phyloP scores from a whole-genome alignment of 2,113 vertebrate species.

The Sinocyclocheilus maitianheensis region DNA sequence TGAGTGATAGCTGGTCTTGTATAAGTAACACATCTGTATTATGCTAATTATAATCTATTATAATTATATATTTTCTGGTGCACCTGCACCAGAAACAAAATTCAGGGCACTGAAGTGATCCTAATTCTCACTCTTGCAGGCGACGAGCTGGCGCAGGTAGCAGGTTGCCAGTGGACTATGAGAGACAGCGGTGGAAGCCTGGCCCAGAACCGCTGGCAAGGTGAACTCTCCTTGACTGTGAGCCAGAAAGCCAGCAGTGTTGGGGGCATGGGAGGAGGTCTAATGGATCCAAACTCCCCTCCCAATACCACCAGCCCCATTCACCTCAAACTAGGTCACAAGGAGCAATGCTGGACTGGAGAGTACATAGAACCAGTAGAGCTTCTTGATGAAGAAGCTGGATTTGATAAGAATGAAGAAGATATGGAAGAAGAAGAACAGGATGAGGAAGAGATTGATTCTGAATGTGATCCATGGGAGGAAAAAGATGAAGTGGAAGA shows the following conservation, averaged over 20 bases:
- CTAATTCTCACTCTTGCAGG: slow-evolving; percentile 57
- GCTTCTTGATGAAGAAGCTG: slow-evolving; percentile 55
- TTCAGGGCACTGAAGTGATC: background rate
- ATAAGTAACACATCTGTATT: background rate
- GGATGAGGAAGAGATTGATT: slow-evolving; percentile 66
- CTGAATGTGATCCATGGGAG: slow-evolving; percentile 55
- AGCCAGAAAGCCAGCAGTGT: slow-evolving; percentile 73
- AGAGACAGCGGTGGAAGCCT: slow-evolving; percentile 80
- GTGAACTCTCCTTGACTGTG: slow-evolving; percentile 77
- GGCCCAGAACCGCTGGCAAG: slow-evolving; percentile 81
- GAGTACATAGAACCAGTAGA: slow-evolving; percentile 69
- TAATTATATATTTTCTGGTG: too few relatives aligned
- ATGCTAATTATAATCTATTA: background rate
- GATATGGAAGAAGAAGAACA: slow-evolving; percentile 62
- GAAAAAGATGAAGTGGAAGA: slow-evolving; percentile 60
- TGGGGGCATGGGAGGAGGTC: slow-evolving; percentile 74
- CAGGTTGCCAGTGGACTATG: slow-evolving; percentile 81
- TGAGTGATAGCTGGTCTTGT: background rate
- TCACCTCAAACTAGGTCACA: slow-evolving; percentile 72
- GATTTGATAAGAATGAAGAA: slow-evolving; percentile 54
- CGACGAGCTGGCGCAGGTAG: slow-evolving; percentile 81
- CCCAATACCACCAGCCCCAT: slow-evolving; percentile 71
- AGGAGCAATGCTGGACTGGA: slow-evolving; percentile 69
- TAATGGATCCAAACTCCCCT: slow-evolving; percentile 72
- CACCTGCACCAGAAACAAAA: background rate